Evolutionary conservation across 2,888 invertebrate species (phyloP).

Genomic region (Drosophila recens): DNA sequence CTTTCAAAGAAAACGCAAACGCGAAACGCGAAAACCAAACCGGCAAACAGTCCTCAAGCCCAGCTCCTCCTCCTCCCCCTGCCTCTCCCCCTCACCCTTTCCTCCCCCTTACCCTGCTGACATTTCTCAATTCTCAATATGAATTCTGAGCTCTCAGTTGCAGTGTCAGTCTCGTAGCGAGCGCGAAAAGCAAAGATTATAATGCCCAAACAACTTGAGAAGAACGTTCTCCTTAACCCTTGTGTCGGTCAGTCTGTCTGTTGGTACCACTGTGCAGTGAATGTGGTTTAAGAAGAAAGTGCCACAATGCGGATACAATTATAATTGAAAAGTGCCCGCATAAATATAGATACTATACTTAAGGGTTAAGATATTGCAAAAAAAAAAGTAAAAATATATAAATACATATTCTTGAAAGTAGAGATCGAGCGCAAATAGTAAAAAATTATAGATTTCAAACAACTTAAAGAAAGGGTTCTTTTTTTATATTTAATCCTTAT

Average conservation of each 20-base stretch:
- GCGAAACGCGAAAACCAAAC: conserved; percentile 29
- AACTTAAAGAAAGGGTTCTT: too few relatives aligned
- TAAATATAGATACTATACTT: too few relatives aligned
- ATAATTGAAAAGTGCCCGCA: too few relatives aligned
- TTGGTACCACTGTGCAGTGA: conserved; percentile 7
- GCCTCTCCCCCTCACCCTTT: neutral
- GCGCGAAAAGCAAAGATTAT: conserved; percentile 66
- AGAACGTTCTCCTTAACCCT: conserved; percentile 59
- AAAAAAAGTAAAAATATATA: too few relatives aligned
- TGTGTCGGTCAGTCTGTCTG: conserved; percentile 15
- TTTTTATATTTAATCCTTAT: too few relatives aligned
- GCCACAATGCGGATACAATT: too few relatives aligned
- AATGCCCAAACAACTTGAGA: conserved; percentile 67
- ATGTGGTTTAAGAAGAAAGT: neutral
- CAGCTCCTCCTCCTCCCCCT: neutral
- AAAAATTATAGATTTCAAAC: too few relatives aligned
- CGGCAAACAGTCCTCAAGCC: conserved; percentile 44
- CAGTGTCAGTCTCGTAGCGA: conserved; percentile 33
- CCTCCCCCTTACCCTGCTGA: neutral
- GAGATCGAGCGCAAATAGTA: too few relatives aligned
- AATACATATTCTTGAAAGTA: too few relatives aligned
- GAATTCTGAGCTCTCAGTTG: conserved; percentile 31
- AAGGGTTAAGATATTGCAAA: too few relatives aligned
- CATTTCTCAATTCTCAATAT: conserved; percentile 19
- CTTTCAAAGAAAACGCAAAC: conserved; percentile 73